These are phyloP conservation scores for Argentina silus DNA, from an alignment of 2,797 vertebrate genomes.

Conservation along the genomic window DNA sequence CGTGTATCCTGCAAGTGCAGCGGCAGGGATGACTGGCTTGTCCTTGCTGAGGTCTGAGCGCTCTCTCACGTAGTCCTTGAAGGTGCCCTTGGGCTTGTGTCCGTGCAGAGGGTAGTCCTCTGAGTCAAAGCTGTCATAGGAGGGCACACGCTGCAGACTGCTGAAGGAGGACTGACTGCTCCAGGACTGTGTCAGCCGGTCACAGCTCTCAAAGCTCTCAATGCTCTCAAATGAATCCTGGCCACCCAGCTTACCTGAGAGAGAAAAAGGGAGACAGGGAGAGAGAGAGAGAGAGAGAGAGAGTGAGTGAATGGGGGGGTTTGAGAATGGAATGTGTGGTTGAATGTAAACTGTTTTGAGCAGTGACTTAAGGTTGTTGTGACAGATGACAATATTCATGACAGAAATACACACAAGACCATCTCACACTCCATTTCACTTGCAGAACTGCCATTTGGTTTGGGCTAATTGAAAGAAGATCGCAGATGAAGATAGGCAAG, in stretches of 20 bases:
- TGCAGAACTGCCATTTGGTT: constrained; percentile 63
- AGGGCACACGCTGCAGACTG: constrained; percentile 97
- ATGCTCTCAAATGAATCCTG: constrained; percentile 99
- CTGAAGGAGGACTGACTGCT: constrained; percentile 98
- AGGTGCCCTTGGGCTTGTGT: constrained; percentile 99
- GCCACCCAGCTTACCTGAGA: constrained; percentile 91
- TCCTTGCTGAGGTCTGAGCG: constrained; percentile 98
- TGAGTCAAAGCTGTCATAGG: constrained; percentile 98
- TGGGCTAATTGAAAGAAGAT: constrained; percentile 68
- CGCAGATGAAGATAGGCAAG: constrained; percentile 51
- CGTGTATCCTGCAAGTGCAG: constrained; percentile 97
- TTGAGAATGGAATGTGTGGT: neutral
- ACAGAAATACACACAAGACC: constrained; percentile 18
- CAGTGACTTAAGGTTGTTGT: constrained; percentile 5
- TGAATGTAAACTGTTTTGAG: neutral
- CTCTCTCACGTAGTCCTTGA: constrained; percentile 99
- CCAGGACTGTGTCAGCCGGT: constrained; percentile 96
- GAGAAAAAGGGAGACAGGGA: neutral
- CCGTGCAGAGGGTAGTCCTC: constrained; percentile 95
- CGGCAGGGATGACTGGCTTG: constrained; percentile 98
- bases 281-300: neutral
- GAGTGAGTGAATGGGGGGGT: neutral
- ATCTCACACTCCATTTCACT: constrained; percentile 56
- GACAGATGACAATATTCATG: constrained; percentile 14
- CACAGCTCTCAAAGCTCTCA: constrained; percentile 97